phyloP scores from a whole-genome alignment of 1,140 invertebrate genomes.

The Hormaphis cornu region DNA sequence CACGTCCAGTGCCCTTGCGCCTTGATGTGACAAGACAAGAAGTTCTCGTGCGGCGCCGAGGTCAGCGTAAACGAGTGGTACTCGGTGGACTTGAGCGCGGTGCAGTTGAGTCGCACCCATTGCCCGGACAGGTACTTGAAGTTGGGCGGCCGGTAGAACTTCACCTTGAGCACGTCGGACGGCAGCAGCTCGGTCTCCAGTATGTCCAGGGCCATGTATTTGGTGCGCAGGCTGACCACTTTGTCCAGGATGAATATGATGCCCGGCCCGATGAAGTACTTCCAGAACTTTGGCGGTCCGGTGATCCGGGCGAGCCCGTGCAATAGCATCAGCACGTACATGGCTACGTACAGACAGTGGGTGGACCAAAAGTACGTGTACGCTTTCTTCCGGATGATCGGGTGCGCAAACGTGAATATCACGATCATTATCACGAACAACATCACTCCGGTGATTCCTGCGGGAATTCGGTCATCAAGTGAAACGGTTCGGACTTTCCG shows the following conservation, averaged over 20 bases:
- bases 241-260: constrained; percentile 85
- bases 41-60: constrained; percentile 96
- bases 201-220: constrained; percentile 89
- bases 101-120: constrained; percentile 86
- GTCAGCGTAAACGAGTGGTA: constrained; percentile 98
- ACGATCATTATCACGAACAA: constrained; percentile 89
- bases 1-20: constrained; percentile 98
- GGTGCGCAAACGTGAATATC: constrained; percentile 96
- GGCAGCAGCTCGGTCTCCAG: constrained; percentile 91
- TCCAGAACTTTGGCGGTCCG: constrained; percentile 86
- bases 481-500: constrained; percentile 22
- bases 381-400: constrained; percentile 82
- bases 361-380: constrained; percentile 96
- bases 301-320: constrained; percentile 92
- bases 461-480: constrained; percentile 39
- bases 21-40: constrained; percentile 94
- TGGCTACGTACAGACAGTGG: constrained; percentile 83
- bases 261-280: constrained; percentile 90
- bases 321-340: constrained; percentile 83
- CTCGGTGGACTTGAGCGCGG: constrained; percentile 81
- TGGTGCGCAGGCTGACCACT: constrained; percentile 80
- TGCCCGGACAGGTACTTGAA: constrained; percentile 88
- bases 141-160: constrained; percentile 88
- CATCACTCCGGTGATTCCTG: constrained; percentile 87
- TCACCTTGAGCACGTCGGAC: constrained; percentile 88